Percentiles rank a stretch among this genome's conserved stretches.
Evolutionary conservation across 2,113 vertebrate genomes (phyloP).

Genomic region (Leuciscus idus): DNA sequence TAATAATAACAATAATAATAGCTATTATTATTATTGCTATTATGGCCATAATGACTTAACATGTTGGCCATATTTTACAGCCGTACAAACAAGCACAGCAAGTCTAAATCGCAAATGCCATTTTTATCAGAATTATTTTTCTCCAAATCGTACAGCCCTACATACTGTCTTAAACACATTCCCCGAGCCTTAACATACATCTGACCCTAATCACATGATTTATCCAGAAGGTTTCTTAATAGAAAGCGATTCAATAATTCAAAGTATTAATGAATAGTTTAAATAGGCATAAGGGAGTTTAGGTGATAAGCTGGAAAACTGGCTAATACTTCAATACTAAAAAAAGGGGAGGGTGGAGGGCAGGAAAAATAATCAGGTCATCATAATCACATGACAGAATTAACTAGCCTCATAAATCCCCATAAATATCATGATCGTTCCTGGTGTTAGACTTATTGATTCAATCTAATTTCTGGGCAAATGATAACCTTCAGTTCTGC

Average conservation of each 20-base stretch:
- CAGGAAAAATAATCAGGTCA: constrained; percentile 4
- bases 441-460: not conserved
- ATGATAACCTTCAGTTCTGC: not conserved
- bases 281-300: constrained; percentile 38
- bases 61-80: too few species aligned
- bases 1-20: too few species aligned
- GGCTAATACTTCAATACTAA: constrained; percentile 15
- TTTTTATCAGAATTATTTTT: not conserved
- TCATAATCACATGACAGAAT: not conserved
- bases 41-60: too few species aligned
- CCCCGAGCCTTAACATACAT: constrained; percentile 23
- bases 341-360: not conserved
- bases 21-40: too few species aligned
- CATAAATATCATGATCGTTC: constrained; percentile 3
- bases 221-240: constrained; percentile 34
- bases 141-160: not conserved
- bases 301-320: constrained; percentile 20
- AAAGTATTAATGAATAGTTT: constrained; percentile 55
- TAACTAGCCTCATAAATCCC: constrained; percentile 3
- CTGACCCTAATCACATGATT: constrained; percentile 60
- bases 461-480: not conserved
- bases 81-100: too few species aligned
- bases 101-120: too few species aligned
- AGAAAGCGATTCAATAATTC: constrained; percentile 53
- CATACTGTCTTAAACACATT: not conserved